Conservation (phyloP, 2,113 vertebrate species). For the Stictonetta naevosa region DNA sequence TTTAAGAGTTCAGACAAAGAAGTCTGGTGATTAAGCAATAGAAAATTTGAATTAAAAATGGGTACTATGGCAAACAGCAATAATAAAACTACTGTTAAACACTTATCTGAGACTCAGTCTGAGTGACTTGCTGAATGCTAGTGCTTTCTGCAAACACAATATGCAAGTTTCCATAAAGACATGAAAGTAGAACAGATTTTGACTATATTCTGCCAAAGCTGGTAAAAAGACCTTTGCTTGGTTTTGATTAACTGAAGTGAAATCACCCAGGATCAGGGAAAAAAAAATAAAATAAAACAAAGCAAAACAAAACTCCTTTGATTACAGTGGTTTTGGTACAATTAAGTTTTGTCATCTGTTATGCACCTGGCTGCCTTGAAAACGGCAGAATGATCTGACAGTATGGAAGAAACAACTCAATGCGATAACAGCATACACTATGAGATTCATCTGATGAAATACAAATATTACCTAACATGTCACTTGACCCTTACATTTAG, state of each 20-base stretch:
- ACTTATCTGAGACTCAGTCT: neutral
- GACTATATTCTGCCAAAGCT: neutral
- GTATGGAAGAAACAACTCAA: neutral
- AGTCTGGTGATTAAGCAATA: neutral
- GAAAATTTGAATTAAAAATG: neutral
- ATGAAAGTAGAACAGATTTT: neutral
- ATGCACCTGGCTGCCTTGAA: neutral
- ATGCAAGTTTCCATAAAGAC: neutral
- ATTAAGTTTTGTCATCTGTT: neutral
- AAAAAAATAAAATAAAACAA: neutral
- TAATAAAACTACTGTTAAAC: neutral
- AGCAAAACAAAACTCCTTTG: neutral
- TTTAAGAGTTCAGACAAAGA: neutral
- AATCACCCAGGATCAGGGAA: neutral
- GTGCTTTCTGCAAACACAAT: neutral
- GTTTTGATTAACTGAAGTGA: neutral
- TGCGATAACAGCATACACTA: neutral
- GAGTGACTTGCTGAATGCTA: fast-evolving
- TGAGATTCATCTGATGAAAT: neutral
- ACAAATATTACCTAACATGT: neutral
- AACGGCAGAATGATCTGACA: neutral
- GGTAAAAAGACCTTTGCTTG: neutral
- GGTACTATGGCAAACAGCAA: neutral
- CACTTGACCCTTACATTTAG: neutral
- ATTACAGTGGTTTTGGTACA: neutral